Evolutionary conservation across 2,888 invertebrate genomes (phyloP).

Genomic region (Caprella mutica): DNA sequence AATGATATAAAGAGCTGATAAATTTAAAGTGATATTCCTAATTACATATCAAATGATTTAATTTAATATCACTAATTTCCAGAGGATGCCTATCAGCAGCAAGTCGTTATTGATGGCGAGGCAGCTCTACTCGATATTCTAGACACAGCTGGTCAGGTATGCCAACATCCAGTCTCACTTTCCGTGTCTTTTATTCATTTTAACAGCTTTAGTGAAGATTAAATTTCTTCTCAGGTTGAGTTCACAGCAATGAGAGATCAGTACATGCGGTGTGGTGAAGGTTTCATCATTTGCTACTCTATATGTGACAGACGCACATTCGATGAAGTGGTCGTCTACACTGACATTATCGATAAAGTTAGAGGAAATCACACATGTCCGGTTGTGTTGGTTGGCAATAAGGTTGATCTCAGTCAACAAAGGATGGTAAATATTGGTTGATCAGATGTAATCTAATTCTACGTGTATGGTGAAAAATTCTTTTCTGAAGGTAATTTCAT

Average conservation of each 20-base stretch:
- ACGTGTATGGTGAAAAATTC: too few species aligned
- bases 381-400: conserved; percentile 75
- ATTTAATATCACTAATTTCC: too few species aligned
- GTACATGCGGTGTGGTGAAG: conserved; percentile 87
- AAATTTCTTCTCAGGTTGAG: conserved; percentile 53
- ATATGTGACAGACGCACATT: conserved; percentile 57
- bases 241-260: conserved; percentile 90
- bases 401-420: conserved; percentile 69
- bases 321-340: conserved; percentile 48
- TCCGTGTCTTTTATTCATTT: neutral
- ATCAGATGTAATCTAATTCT: too few species aligned
- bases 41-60: too few species aligned
- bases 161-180: too few species aligned
- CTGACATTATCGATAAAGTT: conserved; percentile 68
- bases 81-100: conserved; percentile 91
- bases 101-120: conserved; percentile 84
- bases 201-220: neutral
- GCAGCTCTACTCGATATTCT: conserved; percentile 77
- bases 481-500: too few species aligned
- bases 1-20: too few species aligned
- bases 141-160: conserved; percentile 74
- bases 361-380: conserved; percentile 75
- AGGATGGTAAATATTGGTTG: conserved; percentile 51
- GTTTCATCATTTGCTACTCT: conserved; percentile 82
- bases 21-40: too few species aligned